A percentile compares a stretch with the other conserved stretches of the same genome.
Evolutionary conservation across 2,113 vertebrate species (phyloP).

Genomic region (Stomatorhinus ivindoensis): DNA sequence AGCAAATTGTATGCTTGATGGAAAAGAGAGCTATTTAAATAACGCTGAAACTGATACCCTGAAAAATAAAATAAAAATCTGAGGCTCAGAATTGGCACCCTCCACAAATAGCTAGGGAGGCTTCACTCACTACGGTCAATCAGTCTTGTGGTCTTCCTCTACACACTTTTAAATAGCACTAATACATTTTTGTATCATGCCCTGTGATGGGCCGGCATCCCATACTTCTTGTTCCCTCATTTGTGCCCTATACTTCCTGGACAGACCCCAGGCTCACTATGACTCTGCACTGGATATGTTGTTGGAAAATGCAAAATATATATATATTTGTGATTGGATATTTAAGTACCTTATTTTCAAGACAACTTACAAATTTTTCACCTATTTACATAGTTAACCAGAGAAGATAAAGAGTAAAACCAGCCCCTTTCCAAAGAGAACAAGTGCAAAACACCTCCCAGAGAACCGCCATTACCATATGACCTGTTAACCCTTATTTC

Average conservation of each 20-base stretch:
- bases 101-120: background rate
- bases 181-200: background rate
- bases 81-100: background rate
- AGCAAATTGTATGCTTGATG: background rate
- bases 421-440: background rate
- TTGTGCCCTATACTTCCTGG: background rate
- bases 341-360: background rate
- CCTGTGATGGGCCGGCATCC: background rate
- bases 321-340: background rate
- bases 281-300: background rate
- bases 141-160: background rate
- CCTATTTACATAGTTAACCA: background rate
- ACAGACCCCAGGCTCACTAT: background rate
- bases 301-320: background rate
- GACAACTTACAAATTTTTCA: background rate
- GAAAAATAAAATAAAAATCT: background rate
- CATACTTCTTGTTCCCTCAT: background rate
- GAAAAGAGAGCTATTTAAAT: conserved; percentile 4
- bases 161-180: background rate
- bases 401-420: background rate
- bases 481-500: background rate
- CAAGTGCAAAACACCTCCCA: background rate
- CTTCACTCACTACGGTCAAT: background rate
- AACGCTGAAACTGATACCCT: background rate
- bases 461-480: background rate